Evolutionary conservation across 1,140 invertebrate species (phyloP).

Genomic region (Lanistes nyassanus): DNA sequence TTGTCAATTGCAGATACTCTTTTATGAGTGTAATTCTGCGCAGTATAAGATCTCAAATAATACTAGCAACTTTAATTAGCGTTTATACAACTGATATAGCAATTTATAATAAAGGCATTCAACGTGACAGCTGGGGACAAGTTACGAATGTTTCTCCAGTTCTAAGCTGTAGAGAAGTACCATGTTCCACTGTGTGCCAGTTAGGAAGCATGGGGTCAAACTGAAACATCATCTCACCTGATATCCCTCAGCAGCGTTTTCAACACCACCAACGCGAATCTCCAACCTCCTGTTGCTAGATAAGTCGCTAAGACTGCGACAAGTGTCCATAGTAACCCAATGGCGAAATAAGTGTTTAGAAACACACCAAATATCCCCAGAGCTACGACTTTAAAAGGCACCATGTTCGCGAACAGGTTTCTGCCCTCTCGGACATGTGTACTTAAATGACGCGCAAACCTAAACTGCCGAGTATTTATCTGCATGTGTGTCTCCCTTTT

Average conservation of each 20-base stretch:
- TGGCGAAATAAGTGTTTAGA: slow-evolving; percentile 28
- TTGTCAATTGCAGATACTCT: not conserved
- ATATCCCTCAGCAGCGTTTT: slow-evolving; percentile 52
- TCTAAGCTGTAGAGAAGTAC: too few relatives aligned
- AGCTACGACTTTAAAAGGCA: slow-evolving; percentile 24
- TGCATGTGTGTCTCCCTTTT: not conserved
- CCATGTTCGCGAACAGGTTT: not conserved
- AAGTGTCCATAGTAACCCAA: slow-evolving; percentile 32
- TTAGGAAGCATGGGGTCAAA: too few relatives aligned
- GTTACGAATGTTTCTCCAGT: too few relatives aligned
- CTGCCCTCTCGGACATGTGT: not conserved
- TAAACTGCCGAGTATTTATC: slow-evolving; percentile 27
- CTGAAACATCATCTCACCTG: slow-evolving; percentile 47
- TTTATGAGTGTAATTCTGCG: not conserved
- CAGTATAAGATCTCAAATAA: not conserved
- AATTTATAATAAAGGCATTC: too few relatives aligned
- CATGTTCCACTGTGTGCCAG: too few relatives aligned
- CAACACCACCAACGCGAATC: slow-evolving; percentile 48
- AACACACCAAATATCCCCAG: slow-evolving; percentile 31
- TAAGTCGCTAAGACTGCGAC: slow-evolving; percentile 42
- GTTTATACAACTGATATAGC: too few relatives aligned
- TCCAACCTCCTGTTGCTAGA: slow-evolving; percentile 56
- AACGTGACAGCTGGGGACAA: too few relatives aligned
- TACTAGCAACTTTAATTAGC: too few relatives aligned
- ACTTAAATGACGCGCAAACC: slow-evolving; percentile 32